Base-by-base conservation (phyloP, 2,797 vertebrate species). In the Hylomyscus alleni region DNA sequence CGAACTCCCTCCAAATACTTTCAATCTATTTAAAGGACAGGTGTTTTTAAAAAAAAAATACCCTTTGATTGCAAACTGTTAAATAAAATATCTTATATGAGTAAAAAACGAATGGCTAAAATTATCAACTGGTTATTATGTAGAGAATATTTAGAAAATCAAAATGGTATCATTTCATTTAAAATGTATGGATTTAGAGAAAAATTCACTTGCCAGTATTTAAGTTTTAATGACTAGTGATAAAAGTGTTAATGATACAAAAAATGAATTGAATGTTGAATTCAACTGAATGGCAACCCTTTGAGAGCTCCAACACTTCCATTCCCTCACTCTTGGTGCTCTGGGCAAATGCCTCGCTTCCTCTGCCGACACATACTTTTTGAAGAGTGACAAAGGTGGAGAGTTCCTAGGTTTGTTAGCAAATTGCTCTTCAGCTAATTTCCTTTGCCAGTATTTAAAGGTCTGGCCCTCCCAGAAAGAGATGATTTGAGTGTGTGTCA, bases 401-500 rank as follows among this genome's bases (percentile, higher is more conserved):
- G 78, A 89, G 78, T 89, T 77, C 82, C n/a, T 91, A 50, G 47
- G 5, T 73, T 95, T 60, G 34, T 89, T 56, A 93, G 58, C n/a
- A 83, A 95, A 91, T 73, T 86, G 37, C 75, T 91, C 69, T 95
- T 24, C 44, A 89, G 62, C 22, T 94, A 81, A 95, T 95, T 96
- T 91, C 72, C 67, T 95, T 92, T 94, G 54, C n/a, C 50, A 92
- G 54, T 52, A 88, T 75, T 62, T 82, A 69, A 91, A 80, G 56
- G 84, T 50, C 83, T 73, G 83, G 83, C 37, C 84, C 76, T 84
- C 92, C 56, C 69, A 86, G 91, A 93, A 94, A 73, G 50, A 87
- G 37, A 89, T 92, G 82, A 91, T 96, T 89, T 97, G 96, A 96
- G 75, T 50, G 15, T 44, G 37, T 67, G 95, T 91, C 92, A 72